These are phyloP conservation scores for Marasmarcha lunaedactyla DNA, from an alignment of 2,888 invertebrate species.

Conservation along the genomic window DNA sequence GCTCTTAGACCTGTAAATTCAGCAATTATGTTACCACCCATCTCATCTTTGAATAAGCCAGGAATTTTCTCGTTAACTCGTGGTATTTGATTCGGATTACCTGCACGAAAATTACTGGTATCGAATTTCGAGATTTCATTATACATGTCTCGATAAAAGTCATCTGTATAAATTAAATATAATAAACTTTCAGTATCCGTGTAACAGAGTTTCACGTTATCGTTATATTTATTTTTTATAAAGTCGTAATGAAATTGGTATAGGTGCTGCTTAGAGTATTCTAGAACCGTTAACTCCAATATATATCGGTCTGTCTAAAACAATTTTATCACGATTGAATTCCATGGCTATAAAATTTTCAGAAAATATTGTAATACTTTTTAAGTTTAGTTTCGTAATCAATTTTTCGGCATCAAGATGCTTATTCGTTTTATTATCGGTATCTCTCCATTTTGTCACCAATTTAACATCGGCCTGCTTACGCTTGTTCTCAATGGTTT, in stretches of 20 bases:
- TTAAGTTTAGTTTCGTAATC: constrained; percentile 8
- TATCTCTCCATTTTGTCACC: constrained; percentile 7
- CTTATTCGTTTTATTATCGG: constrained; percentile 8
- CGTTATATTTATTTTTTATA: constrained; percentile 6
- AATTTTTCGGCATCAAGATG: constrained; percentile 4
- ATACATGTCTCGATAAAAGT: constrained; percentile 11
- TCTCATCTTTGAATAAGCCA: constrained; percentile 12
- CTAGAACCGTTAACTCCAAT: constrained; percentile 9
- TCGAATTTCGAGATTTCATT: constrained; percentile 6
- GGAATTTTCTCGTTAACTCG: too few relatives aligned
- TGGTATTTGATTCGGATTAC: too few relatives aligned
- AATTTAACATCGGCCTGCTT: constrained; percentile 7
- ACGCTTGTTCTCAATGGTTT: constrained; percentile 9
- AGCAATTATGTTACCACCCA: constrained; percentile 10
- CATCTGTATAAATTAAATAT: constrained; percentile 4
- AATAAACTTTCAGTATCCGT: too few relatives aligned
- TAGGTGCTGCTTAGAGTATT: constrained; percentile 10
- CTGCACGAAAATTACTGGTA: too few relatives aligned
- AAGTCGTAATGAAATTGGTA: constrained; percentile 11
- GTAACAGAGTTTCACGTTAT: too few relatives aligned
- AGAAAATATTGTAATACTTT: constrained; percentile 7
- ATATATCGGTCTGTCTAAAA: constrained; percentile 7
- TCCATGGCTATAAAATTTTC: constrained; percentile 11
- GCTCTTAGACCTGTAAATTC: constrained; percentile 12
- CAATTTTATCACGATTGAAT: background rate